phyloP scores from a whole-genome alignment of 2,888 invertebrate genomes.

The Paralinhomoeus sp. region DNA sequence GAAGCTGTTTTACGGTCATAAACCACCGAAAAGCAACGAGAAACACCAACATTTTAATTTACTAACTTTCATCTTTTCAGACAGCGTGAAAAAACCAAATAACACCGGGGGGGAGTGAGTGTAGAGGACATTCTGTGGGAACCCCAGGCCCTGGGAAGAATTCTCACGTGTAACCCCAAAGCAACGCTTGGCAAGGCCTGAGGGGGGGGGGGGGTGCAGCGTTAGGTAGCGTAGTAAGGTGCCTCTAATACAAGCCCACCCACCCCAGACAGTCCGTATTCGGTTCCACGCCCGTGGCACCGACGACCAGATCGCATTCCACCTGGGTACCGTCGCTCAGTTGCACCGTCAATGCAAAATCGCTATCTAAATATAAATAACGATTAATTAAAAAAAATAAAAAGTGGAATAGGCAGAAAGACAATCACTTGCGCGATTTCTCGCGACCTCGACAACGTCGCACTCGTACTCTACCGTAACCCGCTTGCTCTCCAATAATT shows the following conservation, averaged over 20 bases:
- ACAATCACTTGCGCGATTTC: neutral
- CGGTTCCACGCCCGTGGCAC: constrained; percentile 69
- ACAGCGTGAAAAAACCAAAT: no score
- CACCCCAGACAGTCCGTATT: constrained; percentile 12
- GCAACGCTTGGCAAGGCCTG: constrained; percentile 7
- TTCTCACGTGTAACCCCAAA: neutral
- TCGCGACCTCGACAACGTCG: neutral
- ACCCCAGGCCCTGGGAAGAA: no score
- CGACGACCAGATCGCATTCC: constrained; percentile 69
- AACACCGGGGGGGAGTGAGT: no score
- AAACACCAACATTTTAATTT: no score
- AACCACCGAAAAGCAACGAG: no score
- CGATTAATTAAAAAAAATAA: neutral
- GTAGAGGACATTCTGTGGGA: no score
- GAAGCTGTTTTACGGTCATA: no score
- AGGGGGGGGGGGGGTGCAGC: neutral
- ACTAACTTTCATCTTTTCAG: no score
- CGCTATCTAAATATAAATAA: neutral
- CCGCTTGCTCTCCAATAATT: no score
- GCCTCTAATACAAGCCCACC: no score
- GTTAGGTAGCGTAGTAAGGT: no score
- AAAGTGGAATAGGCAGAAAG: neutral
- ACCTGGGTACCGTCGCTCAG: constrained; percentile 48
- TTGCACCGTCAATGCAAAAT: constrained; percentile 40
- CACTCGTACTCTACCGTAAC: neutral